A percentile compares a stretch with the other conserved stretches of the same genome.
phyloP scores from a whole-genome alignment of 1,140 invertebrate species.

The Lepidurus packardi region DNA sequence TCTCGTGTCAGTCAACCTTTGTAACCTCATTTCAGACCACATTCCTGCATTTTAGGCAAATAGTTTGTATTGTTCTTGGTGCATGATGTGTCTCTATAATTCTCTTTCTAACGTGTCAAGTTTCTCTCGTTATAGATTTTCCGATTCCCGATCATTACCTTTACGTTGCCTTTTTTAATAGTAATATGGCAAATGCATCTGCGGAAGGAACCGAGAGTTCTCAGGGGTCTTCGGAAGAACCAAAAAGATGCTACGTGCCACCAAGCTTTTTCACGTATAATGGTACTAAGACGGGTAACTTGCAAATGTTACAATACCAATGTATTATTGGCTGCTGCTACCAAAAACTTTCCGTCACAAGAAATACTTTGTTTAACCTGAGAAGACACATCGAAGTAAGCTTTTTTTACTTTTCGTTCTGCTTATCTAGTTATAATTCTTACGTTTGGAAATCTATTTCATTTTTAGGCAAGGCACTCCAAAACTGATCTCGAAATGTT shows the following conservation, averaged over 20 bases:
- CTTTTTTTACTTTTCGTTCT: background rate
- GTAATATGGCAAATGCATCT: background rate
- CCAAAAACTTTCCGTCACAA: background rate
- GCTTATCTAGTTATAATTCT: background rate
- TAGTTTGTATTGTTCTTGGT: too few species aligned
- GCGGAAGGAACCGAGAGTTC: background rate
- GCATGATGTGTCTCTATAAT: background rate
- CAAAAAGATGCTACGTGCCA: background rate
- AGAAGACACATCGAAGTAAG: background rate
- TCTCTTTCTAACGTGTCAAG: background rate
- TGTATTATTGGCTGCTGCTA: background rate
- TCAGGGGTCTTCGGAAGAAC: background rate
- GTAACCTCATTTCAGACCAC: too few species aligned
- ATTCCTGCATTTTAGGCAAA: too few species aligned
- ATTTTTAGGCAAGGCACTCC: background rate
- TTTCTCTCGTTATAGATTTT: background rate
- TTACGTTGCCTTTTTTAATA: background rate
- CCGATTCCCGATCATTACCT: background rate
- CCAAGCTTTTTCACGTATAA: background rate
- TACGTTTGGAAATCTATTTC: background rate
- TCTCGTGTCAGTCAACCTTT: too few species aligned
- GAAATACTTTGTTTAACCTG: background rate
- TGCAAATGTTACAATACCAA: background rate
- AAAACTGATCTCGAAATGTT: background rate
- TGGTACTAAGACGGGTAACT: background rate